Evolutionary conservation across 2,113 vertebrate genomes (phyloP).

Genomic region (Catharus fuscescens): DNA sequence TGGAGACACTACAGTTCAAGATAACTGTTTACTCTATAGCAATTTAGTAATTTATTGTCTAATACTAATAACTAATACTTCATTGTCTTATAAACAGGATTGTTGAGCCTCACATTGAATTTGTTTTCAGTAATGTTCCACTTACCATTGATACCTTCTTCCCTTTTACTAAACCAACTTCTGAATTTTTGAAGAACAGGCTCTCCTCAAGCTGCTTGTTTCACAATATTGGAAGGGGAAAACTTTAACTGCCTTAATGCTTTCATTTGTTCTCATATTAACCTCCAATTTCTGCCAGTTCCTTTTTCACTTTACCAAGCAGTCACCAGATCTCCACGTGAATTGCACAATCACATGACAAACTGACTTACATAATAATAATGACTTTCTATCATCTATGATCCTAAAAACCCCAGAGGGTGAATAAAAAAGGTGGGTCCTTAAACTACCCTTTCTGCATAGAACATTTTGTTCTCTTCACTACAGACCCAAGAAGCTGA

Average conservation of each 20-base stretch:
- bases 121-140: background rate
- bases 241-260: background rate
- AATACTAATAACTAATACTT: background rate
- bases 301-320: background rate
- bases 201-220: background rate
- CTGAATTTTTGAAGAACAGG: background rate
- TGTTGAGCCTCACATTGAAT: background rate
- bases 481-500: background rate
- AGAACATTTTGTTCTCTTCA: background rate
- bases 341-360: background rate
- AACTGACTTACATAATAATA: background rate
- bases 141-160: background rate
- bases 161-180: background rate
- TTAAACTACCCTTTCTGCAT: background rate
- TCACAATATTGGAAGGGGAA: background rate
- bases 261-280: background rate
- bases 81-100: background rate
- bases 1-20: background rate
- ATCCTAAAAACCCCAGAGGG: background rate
- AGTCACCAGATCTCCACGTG: slow-evolving; percentile 1
- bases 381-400: background rate
- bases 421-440: background rate
- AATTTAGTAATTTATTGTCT: too few species aligned
- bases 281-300: background rate
- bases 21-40: background rate